Conservation (phyloP, 1,140 invertebrate species). For the Streblospio benedicti region DNA sequence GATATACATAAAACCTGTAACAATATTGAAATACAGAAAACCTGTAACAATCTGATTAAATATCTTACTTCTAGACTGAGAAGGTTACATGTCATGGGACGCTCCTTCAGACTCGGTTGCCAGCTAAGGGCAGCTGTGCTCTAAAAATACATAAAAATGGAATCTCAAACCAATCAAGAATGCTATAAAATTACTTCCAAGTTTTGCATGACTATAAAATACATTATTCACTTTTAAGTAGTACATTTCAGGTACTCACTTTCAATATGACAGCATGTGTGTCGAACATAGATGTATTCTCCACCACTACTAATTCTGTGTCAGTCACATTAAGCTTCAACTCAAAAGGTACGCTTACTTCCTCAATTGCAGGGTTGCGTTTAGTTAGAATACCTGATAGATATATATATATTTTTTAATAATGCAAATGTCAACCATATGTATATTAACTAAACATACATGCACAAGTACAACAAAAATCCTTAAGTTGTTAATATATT, state of each 20-base stretch:
- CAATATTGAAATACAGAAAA: no score
- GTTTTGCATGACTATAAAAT: constrained; percentile 10
- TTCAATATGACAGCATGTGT: constrained; percentile 88
- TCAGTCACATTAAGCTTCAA: constrained; percentile 89
- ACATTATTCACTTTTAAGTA: not conserved
- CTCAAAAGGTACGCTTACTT: constrained; percentile 57
- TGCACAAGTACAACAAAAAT: no score
- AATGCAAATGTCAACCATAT: no score
- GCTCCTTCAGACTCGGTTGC: constrained; percentile 58
- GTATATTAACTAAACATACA: no score
- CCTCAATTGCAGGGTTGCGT: constrained; percentile 43
- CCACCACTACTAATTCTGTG: constrained; percentile 87
- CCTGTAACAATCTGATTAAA: no score
- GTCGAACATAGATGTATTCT: constrained; percentile 76
- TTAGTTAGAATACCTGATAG: constrained; percentile 49
- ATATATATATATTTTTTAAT: no score
- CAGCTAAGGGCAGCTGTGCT: constrained; percentile 80
- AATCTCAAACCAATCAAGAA: not conserved
- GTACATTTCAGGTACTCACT: constrained; percentile 42
- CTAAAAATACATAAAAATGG: constrained; percentile 43
- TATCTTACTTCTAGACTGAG: no score
- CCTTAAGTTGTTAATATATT: no score
- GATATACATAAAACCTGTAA: no score
- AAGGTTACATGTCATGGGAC: constrained; percentile 75
- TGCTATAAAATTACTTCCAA: not conserved